Evolutionary conservation across 2,888 invertebrate species (phyloP).

Genomic region (Phyllotreta striolata): DNA sequence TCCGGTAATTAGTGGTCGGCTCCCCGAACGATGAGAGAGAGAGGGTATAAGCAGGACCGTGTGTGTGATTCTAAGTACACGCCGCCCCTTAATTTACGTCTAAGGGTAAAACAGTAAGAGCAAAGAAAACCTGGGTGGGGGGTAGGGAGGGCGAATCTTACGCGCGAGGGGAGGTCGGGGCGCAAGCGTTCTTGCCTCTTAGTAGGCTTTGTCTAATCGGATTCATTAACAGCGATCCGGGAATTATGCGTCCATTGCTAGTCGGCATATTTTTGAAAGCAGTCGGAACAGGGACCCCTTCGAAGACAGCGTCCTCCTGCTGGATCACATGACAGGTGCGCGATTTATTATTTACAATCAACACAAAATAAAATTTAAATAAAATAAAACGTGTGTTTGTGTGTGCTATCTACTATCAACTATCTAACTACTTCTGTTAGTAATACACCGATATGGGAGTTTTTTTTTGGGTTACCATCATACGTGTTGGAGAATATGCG

Average conservation of each 20-base stretch:
- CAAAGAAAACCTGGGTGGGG: conserved; percentile 48
- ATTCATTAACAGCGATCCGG: conserved; percentile 68
- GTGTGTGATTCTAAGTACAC: conserved; percentile 63
- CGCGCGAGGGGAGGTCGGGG: conserved; percentile 54
- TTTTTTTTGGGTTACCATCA: too few relatives aligned
- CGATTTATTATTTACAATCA: conserved; percentile 32
- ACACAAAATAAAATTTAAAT: too few relatives aligned
- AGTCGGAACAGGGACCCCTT: conserved; percentile 60
- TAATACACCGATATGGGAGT: too few relatives aligned
- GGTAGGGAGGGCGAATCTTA: conserved; percentile 51
- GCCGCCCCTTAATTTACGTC: conserved; percentile 64
- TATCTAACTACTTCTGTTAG: too few relatives aligned
- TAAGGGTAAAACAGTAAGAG: conserved; percentile 63
- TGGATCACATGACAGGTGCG: conserved; percentile 52
- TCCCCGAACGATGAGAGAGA: conserved; percentile 56
- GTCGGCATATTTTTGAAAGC: conserved; percentile 64
- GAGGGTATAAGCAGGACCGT: conserved; percentile 57
- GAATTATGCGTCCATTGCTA: conserved; percentile 66
- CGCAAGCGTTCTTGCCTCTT: conserved; percentile 62
- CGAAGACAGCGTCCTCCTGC: conserved; percentile 54
- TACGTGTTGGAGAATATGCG: too few relatives aligned
- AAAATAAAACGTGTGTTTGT: too few relatives aligned
- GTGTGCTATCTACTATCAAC: too few relatives aligned
- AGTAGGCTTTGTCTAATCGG: conserved; percentile 66
- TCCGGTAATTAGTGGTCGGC: conserved; percentile 63